phyloP scores from a whole-genome alignment of 2,113 vertebrate genomes.

The Holacanthus passer region DNA sequence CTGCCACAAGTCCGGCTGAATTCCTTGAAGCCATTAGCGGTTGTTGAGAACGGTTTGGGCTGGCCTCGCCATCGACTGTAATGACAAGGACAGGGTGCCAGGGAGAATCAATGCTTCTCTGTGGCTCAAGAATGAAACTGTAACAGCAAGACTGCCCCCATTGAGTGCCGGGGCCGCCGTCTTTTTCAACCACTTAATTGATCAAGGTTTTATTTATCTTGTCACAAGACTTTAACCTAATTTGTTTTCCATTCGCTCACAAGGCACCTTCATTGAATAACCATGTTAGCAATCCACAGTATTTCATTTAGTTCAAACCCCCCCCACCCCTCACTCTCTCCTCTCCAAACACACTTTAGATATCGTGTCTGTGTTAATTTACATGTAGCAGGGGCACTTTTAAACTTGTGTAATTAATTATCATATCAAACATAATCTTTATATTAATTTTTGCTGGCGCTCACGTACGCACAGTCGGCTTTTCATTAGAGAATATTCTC shows the following conservation, averaged over 20 bases:
- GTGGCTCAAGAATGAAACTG: slow-evolving; percentile 73
- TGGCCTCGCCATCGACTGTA: slow-evolving; percentile 74
- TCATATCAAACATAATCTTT: slow-evolving; percentile 69
- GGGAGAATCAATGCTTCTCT: slow-evolving; percentile 77
- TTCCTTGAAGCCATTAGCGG: slow-evolving; percentile 80
- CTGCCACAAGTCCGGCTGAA: slow-evolving; percentile 68
- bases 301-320: slow-evolving; percentile 34
- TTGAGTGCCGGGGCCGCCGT: slow-evolving; percentile 43
- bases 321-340: no score
- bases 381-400: slow-evolving; percentile 40
- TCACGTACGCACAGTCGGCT: slow-evolving; percentile 15
- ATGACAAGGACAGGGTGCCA: slow-evolving; percentile 75
- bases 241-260: slow-evolving; percentile 77
- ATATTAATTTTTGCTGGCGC: slow-evolving; percentile 53
- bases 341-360: slow-evolving; percentile 35
- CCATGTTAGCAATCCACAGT: slow-evolving; percentile 56
- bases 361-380: slow-evolving; percentile 50
- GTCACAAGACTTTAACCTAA: slow-evolving; percentile 79
- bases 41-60: slow-evolving; percentile 70
- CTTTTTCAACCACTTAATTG: slow-evolving; percentile 79
- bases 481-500: slow-evolving; percentile 57
- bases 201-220: slow-evolving; percentile 80
- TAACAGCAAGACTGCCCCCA: slow-evolving; percentile 63
- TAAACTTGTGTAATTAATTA: slow-evolving; percentile 67
- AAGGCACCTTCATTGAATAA: slow-evolving; percentile 75